Conservation (phyloP, 1,140 invertebrate genomes). For the Gonatopus flavifemur region DNA sequence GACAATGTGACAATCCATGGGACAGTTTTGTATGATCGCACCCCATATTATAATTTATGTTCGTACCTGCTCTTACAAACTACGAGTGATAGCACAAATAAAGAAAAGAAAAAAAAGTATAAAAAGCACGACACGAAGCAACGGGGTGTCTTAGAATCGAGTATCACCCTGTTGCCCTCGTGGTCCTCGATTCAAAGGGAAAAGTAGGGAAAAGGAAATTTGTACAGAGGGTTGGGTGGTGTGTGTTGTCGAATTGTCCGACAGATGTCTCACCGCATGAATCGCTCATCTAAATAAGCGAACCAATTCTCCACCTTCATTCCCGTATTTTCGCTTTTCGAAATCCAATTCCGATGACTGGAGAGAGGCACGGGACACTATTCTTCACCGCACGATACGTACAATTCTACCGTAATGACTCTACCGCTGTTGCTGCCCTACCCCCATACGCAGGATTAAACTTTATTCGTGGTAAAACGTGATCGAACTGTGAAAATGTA, state of each 20-base stretch:
- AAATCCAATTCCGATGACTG: constrained; percentile 30
- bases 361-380: no score
- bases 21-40: no score
- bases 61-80: no score
- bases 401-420: constrained; percentile 22
- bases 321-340: constrained; percentile 24
- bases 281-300: constrained; percentile 20
- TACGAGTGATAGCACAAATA: no score
- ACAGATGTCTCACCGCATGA: constrained; percentile 39
- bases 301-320: constrained; percentile 6
- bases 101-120: constrained; percentile 4
- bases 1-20: no score
- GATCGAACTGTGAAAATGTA: no score
- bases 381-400: constrained; percentile 11
- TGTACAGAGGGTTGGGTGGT: constrained; percentile 22
- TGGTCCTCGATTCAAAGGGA: constrained; percentile 15
- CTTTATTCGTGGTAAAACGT: no score
- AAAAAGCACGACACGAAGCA: constrained; percentile 20
- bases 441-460: no score
- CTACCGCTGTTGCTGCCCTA: no score
- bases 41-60: no score
- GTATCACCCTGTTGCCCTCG: constrained; percentile 25
- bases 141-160: constrained; percentile 24
- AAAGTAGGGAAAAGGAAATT: background rate
- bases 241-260: constrained; percentile 39